Percentiles rank a stretch among this genome's conserved stretches.
phyloP scores from a whole-genome alignment of 2,888 invertebrate genomes.

The Drosophila anceps region DNA sequence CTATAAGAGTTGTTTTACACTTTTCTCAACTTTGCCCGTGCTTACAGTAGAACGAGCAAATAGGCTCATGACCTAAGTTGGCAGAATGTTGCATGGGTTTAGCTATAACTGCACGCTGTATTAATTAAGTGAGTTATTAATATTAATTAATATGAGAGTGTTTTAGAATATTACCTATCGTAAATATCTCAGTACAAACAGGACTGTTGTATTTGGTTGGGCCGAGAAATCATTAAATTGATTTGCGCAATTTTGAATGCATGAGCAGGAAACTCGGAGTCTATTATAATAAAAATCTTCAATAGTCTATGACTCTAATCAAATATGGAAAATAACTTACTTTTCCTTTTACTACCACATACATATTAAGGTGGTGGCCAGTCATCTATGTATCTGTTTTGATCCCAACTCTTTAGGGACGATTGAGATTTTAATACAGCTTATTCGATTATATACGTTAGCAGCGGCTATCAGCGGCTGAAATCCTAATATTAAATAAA shows the following conservation, averaged over 20 bases:
- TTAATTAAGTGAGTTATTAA: slow-evolving; percentile 1
- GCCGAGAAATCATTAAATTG: neutral
- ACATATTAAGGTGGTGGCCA: too few species aligned
- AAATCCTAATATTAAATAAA: too few species aligned
- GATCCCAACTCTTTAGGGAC: too few species aligned
- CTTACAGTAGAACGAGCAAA: neutral
- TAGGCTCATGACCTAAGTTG: neutral
- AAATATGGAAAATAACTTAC: too few species aligned
- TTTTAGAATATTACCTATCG: neutral
- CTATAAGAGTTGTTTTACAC: neutral
- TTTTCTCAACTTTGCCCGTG: slow-evolving; percentile 3
- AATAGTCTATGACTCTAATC: neutral
- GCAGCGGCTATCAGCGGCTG: too few species aligned
- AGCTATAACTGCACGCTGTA: neutral
- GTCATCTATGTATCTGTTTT: too few species aligned
- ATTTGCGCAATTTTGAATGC: neutral
- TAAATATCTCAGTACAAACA: too few species aligned
- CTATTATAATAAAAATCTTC: neutral
- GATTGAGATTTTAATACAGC: too few species aligned
- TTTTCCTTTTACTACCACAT: too few species aligned
- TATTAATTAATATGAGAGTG: neutral
- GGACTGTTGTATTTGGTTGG: neutral
- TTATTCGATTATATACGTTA: too few species aligned
- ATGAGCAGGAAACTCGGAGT: neutral
- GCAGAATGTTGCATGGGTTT: neutral